These are phyloP conservation scores for Galerucella nymphaeae DNA, from an alignment of 2,888 invertebrate genomes.

Conservation along the genomic window DNA sequence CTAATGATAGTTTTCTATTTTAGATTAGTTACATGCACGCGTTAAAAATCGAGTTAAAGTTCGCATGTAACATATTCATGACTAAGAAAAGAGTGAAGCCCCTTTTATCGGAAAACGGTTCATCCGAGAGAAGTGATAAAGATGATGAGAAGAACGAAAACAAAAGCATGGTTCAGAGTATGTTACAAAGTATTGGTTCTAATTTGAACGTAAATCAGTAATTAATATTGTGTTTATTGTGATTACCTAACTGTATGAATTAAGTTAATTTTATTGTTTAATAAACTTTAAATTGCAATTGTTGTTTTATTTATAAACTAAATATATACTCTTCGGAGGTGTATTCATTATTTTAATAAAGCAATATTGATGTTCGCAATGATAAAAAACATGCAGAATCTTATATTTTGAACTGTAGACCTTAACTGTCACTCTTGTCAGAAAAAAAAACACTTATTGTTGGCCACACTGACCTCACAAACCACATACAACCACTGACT, in stretches of 20 bases:
- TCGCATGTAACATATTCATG: slow-evolving; percentile 79
- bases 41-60: slow-evolving; percentile 75
- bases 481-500: too few species aligned
- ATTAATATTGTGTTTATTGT: neutral
- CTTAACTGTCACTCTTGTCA: too few species aligned
- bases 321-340: too few species aligned
- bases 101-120: slow-evolving; percentile 49
- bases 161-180: slow-evolving; percentile 50
- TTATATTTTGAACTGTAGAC: too few species aligned
- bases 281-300: neutral
- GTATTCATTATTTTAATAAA: too few species aligned
- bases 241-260: too few species aligned
- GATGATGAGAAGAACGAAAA: slow-evolving; percentile 54
- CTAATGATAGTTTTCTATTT: slow-evolving; percentile 46
- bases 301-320: too few species aligned
- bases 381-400: too few species aligned
- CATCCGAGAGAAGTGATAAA: slow-evolving; percentile 51
- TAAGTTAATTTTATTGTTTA: neutral
- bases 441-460: too few species aligned
- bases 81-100: slow-evolving; percentile 74
- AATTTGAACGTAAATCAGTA: slow-evolving; percentile 15
- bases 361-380: too few species aligned
- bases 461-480: too few species aligned
- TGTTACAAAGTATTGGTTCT: slow-evolving; percentile 53
- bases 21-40: slow-evolving; percentile 78